Percentiles rank a stretch among this genome's conserved stretches.
These are phyloP conservation scores for Pogonomyrmex californicus DNA, from an alignment of 1,140 invertebrate genomes.

Conservation along the genomic window DNA sequence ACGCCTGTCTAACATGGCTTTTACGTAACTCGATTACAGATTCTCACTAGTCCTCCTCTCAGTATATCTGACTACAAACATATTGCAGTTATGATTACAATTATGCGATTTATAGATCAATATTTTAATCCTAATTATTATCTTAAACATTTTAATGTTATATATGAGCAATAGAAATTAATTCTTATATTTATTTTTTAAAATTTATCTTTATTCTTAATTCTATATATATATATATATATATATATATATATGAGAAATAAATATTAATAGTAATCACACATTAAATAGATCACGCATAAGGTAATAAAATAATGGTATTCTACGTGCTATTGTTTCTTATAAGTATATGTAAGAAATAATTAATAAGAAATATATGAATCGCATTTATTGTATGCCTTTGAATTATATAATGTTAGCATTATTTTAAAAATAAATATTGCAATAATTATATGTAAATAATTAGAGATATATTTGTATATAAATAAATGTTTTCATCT, in stretches of 20 bases:
- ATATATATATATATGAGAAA: neutral
- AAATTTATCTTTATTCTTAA: neutral
- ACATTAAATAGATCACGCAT: too few species aligned
- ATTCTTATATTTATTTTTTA: neutral
- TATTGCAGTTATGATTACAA: neutral
- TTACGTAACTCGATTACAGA: slow-evolving; percentile 74
- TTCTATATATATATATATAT: too few species aligned
- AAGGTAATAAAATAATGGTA: neutral
- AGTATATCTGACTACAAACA: slow-evolving; percentile 40
- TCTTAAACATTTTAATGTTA: neutral
- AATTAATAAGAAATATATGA: neutral
- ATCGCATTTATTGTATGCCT: neutral
- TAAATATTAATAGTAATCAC: neutral
- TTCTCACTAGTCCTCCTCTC: slow-evolving; percentile 59
- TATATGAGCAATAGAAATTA: neutral
- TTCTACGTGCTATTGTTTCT: neutral
- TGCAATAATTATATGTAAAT: neutral
- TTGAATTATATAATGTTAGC: neutral
- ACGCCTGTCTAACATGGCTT: slow-evolving; percentile 69
- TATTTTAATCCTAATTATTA: slow-evolving; percentile 40
- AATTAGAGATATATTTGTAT: neutral
- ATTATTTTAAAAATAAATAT: neutral
- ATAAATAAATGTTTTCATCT: neutral
- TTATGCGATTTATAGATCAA: neutral
- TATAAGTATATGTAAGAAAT: neutral